Evolutionary conservation across 2,888 invertebrate species (phyloP), one percentile per base, ranked within the genome.

Genomic region (Scaptomyza flava): DNA sequence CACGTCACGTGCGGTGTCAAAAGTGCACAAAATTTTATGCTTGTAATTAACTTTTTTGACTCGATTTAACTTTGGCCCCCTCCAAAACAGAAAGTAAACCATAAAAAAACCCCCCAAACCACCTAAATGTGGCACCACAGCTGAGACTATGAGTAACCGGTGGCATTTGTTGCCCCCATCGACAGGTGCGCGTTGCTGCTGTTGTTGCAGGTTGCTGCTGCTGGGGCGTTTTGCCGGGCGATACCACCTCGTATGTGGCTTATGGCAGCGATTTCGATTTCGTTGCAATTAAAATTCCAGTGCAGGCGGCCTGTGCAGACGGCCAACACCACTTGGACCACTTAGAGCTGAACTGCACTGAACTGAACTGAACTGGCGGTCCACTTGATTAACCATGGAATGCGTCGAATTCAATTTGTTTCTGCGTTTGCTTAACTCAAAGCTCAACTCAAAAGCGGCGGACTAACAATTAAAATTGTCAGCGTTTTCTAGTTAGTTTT

Each of bases 41-140:
- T 75, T 36, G 76, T 83, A 88, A 88, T 84, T 84, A 84, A 84
- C 84, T 88, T 83, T 17, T 68, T 81, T 88, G 88, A 83, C 84
- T 84, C 61, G 83, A 65, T 77, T 85, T 79, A 77, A 77, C 87
- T 79, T 72, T 61, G 64, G 58, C 58, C 74, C 77, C 59, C 52
- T 7, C 2, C 41, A 41, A 74, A 75, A 72, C 70, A 33, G 70
- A 71, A 71, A 75, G 74, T 77, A 75, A 77, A 34, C 73, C 78
- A 72, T 52, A 3, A 33, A 38, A 5, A 6, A 38, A 38, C 3
- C n/a, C n/a, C 36, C 36, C 2, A 38, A 41, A 31, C 36, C 47
- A 60, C 57, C 11, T 7, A 45, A 23, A 43, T 12, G 20, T 6
- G 48, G 33, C 33, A 36, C 23, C 27, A 6, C 4, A 27, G 27